A percentile compares a stretch with the other conserved stretches of the same genome.
Conservation (phyloP, 2,888 invertebrate genomes). For the Dyspetes luteomarginatus region DNA sequence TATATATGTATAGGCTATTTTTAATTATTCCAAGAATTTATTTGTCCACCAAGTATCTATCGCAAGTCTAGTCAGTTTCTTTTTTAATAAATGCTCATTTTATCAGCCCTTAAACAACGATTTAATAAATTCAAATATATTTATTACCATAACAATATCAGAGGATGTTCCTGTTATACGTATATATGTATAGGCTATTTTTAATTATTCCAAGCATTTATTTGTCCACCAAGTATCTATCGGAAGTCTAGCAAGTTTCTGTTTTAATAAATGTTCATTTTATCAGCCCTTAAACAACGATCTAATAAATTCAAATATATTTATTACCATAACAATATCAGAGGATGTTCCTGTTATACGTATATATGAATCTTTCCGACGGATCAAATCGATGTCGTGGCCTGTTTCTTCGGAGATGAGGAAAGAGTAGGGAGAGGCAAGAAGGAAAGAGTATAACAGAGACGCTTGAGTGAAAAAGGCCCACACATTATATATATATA, state of each 20-base stretch:
- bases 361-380: constrained; percentile 23
- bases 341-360: neutral
- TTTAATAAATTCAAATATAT: no score
- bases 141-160: no score
- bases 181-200: neutral
- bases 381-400: constrained; percentile 43
- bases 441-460: constrained; percentile 43
- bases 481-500: constrained; percentile 37
- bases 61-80: no score
- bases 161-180: no score
- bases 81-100: no score
- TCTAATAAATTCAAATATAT: no score
- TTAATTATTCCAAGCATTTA: neutral
- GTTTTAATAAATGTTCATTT: no score
- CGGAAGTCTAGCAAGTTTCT: no score
- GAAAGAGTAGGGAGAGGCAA: constrained; percentile 14
- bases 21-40: neutral
- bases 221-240: neutral
- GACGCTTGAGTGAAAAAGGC: constrained; percentile 44
- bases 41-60: neutral
- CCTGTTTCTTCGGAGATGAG: constrained; percentile 20
- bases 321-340: no score
- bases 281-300: no score
- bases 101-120: no score
- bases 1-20: neutral